A percentile compares a stretch with the other conserved stretches of the same genome.
Evolutionary conservation across 2,113 vertebrate genomes (phyloP).

Genomic region (Gobius niger): DNA sequence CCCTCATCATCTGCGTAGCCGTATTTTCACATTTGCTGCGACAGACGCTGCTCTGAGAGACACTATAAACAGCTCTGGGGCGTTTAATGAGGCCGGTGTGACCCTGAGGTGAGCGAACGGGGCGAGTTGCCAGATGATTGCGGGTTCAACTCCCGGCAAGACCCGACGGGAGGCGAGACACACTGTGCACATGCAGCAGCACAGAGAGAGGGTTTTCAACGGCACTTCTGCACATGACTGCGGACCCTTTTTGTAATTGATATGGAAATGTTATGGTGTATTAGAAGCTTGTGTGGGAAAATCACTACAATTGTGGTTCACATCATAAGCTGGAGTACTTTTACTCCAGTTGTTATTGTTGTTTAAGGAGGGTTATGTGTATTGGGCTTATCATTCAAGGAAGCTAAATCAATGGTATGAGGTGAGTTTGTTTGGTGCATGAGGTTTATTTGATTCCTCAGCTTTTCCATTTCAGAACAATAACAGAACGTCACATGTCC

Average conservation of each 20-base stretch:
- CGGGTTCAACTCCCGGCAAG: conserved; percentile 22
- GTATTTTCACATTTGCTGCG: conserved; percentile 49
- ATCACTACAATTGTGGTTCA: no score
- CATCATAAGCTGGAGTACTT: no score
- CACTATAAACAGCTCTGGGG: conserved; percentile 40
- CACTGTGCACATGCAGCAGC: conserved; percentile 5
- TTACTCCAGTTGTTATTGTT: no score
- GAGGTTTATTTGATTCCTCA: no score
- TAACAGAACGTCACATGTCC: no score
- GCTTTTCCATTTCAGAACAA: no score
- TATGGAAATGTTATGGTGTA: background rate
- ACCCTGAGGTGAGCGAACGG: conserved; percentile 8
- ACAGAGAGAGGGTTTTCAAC: background rate
- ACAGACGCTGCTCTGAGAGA: conserved; percentile 34
- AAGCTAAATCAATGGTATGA: no score
- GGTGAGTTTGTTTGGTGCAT: no score
- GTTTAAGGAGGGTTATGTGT: no score
- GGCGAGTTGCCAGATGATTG: conserved; percentile 1
- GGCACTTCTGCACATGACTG: background rate
- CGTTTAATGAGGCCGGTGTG: conserved; percentile 23
- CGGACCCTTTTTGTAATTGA: background rate
- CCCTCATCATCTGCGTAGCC: conserved; percentile 42
- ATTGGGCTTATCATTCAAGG: no score
- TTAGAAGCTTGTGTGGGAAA: background rate
- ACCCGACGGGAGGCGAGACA: background rate